Evolutionary conservation across 2,113 vertebrate genomes (phyloP).

Genomic region (Manacus vitellinus): DNA sequence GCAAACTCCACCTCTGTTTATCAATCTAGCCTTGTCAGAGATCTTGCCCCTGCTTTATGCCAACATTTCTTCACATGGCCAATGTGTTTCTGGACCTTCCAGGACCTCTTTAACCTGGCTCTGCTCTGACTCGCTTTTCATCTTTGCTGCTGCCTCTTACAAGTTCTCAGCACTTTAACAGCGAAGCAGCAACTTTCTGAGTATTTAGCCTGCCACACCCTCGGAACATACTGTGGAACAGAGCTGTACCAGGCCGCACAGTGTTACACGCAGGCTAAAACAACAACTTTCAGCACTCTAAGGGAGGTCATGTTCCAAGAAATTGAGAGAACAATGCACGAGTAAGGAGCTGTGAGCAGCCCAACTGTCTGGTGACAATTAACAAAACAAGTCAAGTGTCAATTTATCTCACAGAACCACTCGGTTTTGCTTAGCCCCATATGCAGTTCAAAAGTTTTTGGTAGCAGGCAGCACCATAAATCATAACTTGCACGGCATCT

Average conservation of each 20-base stretch:
- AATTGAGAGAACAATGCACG: slow-evolving; percentile 2
- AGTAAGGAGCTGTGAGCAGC: background rate
- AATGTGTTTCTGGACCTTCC: background rate
- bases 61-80: background rate
- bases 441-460: slow-evolving; percentile 30
- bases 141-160: background rate
- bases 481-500: background rate
- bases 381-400: background rate
- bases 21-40: background rate
- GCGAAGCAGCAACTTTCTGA: background rate
- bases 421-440: background rate
- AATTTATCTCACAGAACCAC: background rate
- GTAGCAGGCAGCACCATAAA: slow-evolving; percentile 10
- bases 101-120: background rate
- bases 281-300: background rate
- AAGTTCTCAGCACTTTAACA: background rate
- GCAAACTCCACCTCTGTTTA: background rate
- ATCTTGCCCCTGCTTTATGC: background rate
- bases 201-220: background rate
- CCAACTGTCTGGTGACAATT: background rate
- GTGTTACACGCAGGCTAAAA: background rate
- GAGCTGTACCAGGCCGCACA: background rate
- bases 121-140: background rate
- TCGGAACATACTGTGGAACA: background rate
- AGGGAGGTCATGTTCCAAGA: background rate